A percentile compares a stretch with the other conserved stretches of the same genome.
Evolutionary conservation across 2,888 invertebrate genomes (phyloP).

Genomic region (Volucella zonaria): DNA sequence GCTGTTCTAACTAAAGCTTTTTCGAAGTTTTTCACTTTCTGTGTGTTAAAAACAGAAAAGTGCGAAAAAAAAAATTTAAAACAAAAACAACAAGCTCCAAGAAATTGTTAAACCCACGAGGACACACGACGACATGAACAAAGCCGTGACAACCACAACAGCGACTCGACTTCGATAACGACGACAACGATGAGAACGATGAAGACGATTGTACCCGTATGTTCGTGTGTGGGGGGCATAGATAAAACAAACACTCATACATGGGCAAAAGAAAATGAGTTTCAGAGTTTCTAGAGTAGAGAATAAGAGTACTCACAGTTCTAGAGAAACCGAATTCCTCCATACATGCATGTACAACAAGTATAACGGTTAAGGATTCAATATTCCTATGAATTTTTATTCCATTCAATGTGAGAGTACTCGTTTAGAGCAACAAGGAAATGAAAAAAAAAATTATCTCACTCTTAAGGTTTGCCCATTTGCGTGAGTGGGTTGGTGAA

Average conservation of each 20-base stretch:
- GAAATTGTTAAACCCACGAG: conserved; percentile 63
- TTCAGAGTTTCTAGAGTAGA: conserved; percentile 20
- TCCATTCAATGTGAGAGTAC: conserved; percentile 35
- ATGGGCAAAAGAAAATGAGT: conserved; percentile 13
- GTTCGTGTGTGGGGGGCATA: conserved; percentile 73
- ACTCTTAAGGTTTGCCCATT: conserved; percentile 1
- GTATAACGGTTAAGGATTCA: conserved; percentile 64
- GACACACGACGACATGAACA: conserved; percentile 73
- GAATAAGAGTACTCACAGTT: conserved; percentile 31
- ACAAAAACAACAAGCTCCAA: conserved; percentile 20
- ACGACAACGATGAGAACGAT: conserved; percentile 62
- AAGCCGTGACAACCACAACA: conserved; percentile 73
- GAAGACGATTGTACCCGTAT: conserved; percentile 62
- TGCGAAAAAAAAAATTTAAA: conserved; percentile 16
- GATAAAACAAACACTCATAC: conserved; percentile 60
- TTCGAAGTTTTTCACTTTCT: conserved; percentile 71
- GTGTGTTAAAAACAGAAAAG: conserved; percentile 43
- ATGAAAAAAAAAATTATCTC: not conserved
- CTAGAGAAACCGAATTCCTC: conserved; percentile 17
- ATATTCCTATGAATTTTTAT: conserved; percentile 37
- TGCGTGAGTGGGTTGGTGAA: conserved; percentile 1
- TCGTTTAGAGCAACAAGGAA: not conserved
- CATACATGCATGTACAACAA: not conserved
- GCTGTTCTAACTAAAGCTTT: conserved; percentile 83
- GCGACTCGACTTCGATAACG: conserved; percentile 64